Conservation (phyloP, 2,888 invertebrate genomes). For the Ophion costatus region DNA sequence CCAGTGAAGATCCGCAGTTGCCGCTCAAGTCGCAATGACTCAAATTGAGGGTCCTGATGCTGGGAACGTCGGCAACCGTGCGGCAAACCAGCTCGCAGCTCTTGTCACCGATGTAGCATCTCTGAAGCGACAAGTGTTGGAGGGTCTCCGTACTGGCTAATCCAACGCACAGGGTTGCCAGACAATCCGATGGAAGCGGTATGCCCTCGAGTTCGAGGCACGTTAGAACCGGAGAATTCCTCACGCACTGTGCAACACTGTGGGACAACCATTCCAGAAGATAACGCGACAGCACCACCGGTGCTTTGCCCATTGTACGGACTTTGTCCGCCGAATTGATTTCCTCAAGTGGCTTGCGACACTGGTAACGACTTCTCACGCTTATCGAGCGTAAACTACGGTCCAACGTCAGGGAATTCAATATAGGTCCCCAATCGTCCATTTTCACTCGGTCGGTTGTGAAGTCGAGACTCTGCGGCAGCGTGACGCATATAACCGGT, state of each 20-base stretch:
- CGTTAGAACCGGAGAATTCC: slow-evolving; percentile 87
- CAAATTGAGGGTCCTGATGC: slow-evolving; percentile 88
- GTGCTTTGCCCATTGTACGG: slow-evolving; percentile 87
- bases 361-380: slow-evolving; percentile 87
- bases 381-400: slow-evolving; percentile 88
- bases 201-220: slow-evolving; percentile 89
- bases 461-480: slow-evolving; percentile 87
- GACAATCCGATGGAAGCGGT: slow-evolving; percentile 88
- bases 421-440: slow-evolving; percentile 90
- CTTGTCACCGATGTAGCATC: slow-evolving; percentile 89
- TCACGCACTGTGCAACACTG: slow-evolving; percentile 87
- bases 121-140: slow-evolving; percentile 88
- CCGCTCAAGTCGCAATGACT: slow-evolving; percentile 88
- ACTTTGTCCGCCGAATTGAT: slow-evolving; percentile 87
- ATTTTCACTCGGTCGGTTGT: slow-evolving; percentile 90
- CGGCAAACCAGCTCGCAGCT: slow-evolving; percentile 90
- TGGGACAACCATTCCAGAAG: slow-evolving; percentile 88
- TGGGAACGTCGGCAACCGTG: slow-evolving; percentile 88
- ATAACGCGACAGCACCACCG: slow-evolving; percentile 89
- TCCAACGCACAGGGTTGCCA: slow-evolving; percentile 87
- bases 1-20: slow-evolving; percentile 87
- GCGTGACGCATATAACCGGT: slow-evolving; percentile 79
- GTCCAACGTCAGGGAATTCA: slow-evolving; percentile 90
- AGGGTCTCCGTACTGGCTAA: slow-evolving; percentile 87
- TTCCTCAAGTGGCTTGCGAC: slow-evolving; percentile 85